Evolutionary conservation across 23 tunicate genomes (phyloP).

Genomic region (Trididemnum nubilum): DNA sequence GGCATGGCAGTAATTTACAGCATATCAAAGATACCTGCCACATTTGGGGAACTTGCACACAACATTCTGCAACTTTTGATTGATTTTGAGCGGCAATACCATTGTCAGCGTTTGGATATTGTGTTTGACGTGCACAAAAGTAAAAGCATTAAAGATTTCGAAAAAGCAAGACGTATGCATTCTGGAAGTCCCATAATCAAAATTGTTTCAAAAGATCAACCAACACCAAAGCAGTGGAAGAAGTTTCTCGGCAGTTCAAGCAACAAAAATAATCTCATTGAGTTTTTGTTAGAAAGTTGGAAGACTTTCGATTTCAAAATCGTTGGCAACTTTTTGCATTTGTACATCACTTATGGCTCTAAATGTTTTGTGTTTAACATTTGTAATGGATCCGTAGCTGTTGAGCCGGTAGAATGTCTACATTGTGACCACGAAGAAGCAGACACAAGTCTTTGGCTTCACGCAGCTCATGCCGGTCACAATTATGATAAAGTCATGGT

Average conservation of each 20-base stretch:
- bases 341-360: background rate
- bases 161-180: background rate
- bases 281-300: background rate
- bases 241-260: background rate
- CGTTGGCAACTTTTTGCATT: background rate
- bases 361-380: background rate
- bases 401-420: background rate
- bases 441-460: constrained; percentile 3
- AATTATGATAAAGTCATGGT: background rate
- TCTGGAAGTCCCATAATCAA: background rate
- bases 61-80: background rate
- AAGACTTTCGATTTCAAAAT: background rate
- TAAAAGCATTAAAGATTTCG: background rate
- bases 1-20: background rate
- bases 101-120: background rate
- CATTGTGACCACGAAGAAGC: constrained; percentile 21
- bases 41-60: constrained; percentile 1
- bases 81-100: background rate
- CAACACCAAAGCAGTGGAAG: background rate
- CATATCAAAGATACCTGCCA: background rate
- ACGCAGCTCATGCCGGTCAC: constrained; percentile 11
- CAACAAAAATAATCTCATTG: background rate
- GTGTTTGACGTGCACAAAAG: background rate
- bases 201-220: background rate
- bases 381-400: background rate